Conservation (phyloP, 2,797 vertebrate species). For the Hemibagrus guttatus region DNA sequence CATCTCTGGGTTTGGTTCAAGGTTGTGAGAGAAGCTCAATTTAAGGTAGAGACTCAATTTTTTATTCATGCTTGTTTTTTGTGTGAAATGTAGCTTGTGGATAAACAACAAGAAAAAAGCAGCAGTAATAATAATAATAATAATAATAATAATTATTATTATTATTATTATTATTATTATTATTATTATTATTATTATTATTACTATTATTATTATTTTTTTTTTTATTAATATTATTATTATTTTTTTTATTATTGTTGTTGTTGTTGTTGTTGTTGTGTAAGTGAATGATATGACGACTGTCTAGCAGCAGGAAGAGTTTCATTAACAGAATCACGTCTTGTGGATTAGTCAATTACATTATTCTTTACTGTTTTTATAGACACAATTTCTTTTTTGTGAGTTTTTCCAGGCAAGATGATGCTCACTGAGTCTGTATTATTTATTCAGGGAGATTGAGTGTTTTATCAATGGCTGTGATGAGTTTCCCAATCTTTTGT, state of each 20-base stretch:
- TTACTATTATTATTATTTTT: not conserved
- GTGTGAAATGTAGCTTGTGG: not conserved
- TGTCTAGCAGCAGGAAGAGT: not conserved
- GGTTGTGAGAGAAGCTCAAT: constrained; percentile 31
- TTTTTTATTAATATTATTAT: not conserved
- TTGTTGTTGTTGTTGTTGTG: too few species aligned
- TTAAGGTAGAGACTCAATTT: not conserved
- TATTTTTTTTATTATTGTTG: too few species aligned
- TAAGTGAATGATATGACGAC: not conserved
- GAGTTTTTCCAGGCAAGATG: not conserved
- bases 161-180: not conserved
- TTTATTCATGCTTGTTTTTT: not conserved
- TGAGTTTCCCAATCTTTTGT: not conserved
- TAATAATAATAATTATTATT: not conserved
- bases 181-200: not conserved
- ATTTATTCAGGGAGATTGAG: not conserved
- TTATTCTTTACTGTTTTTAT: not conserved
- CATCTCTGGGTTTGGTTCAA: constrained; percentile 41
- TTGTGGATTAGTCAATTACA: not conserved
- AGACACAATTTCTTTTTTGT: not conserved
- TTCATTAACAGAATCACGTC: not conserved
- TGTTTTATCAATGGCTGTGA: not conserved
- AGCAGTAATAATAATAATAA: not conserved
- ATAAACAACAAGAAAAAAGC: not conserved
- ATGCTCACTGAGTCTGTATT: not conserved